A percentile compares a stretch with the other conserved stretches of the same genome.
phyloP scores from a whole-genome alignment of 2,797 vertebrate species.

The Trematomus bernacchii region DNA sequence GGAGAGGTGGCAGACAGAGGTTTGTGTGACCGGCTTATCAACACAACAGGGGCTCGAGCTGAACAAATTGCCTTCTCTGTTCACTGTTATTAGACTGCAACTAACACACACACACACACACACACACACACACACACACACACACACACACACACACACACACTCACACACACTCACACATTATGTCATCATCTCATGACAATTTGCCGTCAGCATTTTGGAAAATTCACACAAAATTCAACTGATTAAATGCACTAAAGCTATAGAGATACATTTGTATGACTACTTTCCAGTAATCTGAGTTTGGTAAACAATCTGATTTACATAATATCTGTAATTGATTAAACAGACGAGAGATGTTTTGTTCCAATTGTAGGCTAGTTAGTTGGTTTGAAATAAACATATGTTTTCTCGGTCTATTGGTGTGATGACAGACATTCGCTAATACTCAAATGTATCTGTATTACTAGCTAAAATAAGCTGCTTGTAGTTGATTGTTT shows the following conservation, averaged over 20 bases:
- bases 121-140: conserved; percentile 3
- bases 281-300: not conserved
- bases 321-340: not conserved
- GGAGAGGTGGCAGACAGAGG: conserved; percentile 28
- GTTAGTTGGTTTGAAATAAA: too few species aligned
- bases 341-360: not conserved
- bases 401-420: not conserved
- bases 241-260: too few species aligned
- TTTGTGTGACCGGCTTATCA: conserved; percentile 58
- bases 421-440: not conserved
- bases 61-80: conserved; percentile 62
- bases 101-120: conserved; percentile 6
- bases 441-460: not conserved
- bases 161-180: conserved; percentile 1
- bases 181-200: too few species aligned
- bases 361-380: too few species aligned
- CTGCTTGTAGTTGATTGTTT: not conserved
- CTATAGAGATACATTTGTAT: too few species aligned
- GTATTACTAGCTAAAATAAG: not conserved
- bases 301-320: not conserved
- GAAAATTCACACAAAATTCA: too few species aligned
- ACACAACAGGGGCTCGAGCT: conserved; percentile 47
- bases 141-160: conserved; percentile 1
- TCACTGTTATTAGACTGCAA: conserved; percentile 50
- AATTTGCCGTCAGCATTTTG: too few species aligned